Percentiles rank a stretch among this genome's conserved stretches.
phyloP scores from a whole-genome alignment of 2,888 invertebrate genomes.

The Agrochola circellaris region DNA sequence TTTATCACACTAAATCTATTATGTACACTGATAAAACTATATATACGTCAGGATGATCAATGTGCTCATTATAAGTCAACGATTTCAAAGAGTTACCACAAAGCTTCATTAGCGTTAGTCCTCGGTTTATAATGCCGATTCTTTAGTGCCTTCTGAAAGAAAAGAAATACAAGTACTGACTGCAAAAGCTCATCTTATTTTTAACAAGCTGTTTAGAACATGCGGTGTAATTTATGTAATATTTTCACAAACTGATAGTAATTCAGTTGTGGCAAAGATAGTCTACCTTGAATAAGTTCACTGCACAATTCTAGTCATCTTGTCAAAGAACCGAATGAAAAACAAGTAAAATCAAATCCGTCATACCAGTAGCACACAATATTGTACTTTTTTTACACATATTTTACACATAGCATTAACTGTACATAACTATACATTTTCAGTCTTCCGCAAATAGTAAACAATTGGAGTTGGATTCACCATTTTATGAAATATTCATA shows the following conservation, averaged over 20 bases:
- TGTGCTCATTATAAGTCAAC: slow-evolving; percentile 87
- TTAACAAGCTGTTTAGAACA: slow-evolving; percentile 65
- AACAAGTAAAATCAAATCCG: slow-evolving; percentile 68
- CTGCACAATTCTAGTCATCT: slow-evolving; percentile 62
- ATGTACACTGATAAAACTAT: slow-evolving; percentile 84
- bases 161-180: slow-evolving; percentile 71
- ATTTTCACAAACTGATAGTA: not conserved
- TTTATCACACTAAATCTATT: slow-evolving; percentile 81
- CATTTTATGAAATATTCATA: slow-evolving; percentile 67
- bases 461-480: slow-evolving; percentile 67
- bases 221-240: slow-evolving; percentile 40
- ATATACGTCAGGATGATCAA: slow-evolving; percentile 83
- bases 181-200: slow-evolving; percentile 42
- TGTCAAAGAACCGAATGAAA: slow-evolving; percentile 61
- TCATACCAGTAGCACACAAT: slow-evolving; percentile 76
- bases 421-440: slow-evolving; percentile 83
- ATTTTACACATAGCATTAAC: slow-evolving; percentile 82
- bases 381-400: slow-evolving; percentile 83
- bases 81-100: slow-evolving; percentile 71
- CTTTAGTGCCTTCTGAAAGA: slow-evolving; percentile 80
- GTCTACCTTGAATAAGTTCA: slow-evolving; percentile 30
- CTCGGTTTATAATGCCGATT: slow-evolving; percentile 66
- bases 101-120: slow-evolving; percentile 53
- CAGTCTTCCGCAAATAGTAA: slow-evolving; percentile 82
- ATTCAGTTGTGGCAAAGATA: slow-evolving; percentile 18